Percentiles rank a stretch among this genome's conserved stretches.
These are phyloP conservation scores for Coelinius sp. DNA, from an alignment of 2,888 invertebrate genomes.

Conservation along the genomic window DNA sequence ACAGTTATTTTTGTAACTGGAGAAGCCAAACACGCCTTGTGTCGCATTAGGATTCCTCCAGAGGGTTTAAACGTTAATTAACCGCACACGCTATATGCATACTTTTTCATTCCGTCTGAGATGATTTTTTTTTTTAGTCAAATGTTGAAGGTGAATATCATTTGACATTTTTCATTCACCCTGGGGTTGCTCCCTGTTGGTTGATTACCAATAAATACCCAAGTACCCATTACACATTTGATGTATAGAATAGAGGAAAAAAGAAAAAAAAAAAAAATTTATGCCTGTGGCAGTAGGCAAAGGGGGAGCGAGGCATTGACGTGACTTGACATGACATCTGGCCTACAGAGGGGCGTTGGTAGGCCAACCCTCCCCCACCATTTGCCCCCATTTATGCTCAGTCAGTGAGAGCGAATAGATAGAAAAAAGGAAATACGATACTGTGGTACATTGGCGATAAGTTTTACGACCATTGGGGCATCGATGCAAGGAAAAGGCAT, in stretches of 20 bases:
- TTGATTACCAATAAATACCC: constrained; percentile 11
- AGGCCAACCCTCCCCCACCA: not conserved
- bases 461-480: constrained; percentile 26
- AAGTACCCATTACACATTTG: not conserved
- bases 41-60: constrained; percentile 35
- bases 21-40: constrained; percentile 27
- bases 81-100: constrained; percentile 36
- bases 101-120: constrained; percentile 32
- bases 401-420: not conserved
- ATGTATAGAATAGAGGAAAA: no score
- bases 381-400: constrained; percentile 8
- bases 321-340: constrained; percentile 29
- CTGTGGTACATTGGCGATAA: constrained; percentile 19
- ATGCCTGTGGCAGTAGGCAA: not conserved
- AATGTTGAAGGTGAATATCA: not conserved
- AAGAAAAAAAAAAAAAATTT: not conserved
- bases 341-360: constrained; percentile 2
- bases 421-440: constrained; percentile 33
- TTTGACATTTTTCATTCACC: not conserved
- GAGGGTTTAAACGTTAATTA: constrained; percentile 44
- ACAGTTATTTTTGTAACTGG: not conserved
- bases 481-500: constrained; percentile 19
- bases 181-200: not conserved
- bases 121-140: constrained; percentile 32
- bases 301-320: not conserved